Evolutionary conservation across 2,797 vertebrate genomes (phyloP), one percentile per base, ranked within the genome.

Genomic region (Buceros bicornis): DNA sequence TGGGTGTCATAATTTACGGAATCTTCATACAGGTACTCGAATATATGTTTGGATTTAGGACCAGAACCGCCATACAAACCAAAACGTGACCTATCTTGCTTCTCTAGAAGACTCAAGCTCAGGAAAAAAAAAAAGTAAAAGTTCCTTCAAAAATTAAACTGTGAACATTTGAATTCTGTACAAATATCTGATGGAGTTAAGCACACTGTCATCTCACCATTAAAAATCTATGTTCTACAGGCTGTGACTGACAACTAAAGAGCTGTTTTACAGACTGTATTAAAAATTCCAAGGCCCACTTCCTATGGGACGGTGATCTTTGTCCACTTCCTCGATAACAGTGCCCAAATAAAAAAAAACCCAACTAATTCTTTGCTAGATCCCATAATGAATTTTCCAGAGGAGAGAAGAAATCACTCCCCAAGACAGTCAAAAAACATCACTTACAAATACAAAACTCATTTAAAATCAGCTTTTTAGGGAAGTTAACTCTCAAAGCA

Each of bases 401-500:
- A 65, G 47, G n/a, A 89, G 10, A 87, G 43, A 80, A 90, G 53
- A 83, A 40, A 83, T 83, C 82, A 86, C 45, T 45, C 65, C 40
- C 22, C 54, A 88, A 58, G 77, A 86, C 66, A 81, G 72, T 81
- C 88, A 83, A 83, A 6, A 90, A 76, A 21, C 18, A 71, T 35
- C 47, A 74, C 37, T 84, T 92, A 83, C 21, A 90, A 86, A 95
- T 28, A 88, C 11, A 88, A 74, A 89, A 67, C 20, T 88, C 24
- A 81, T 57, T 88, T 74, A 67, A 87, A 88, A 87, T 89, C 94
- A 92, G 71, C 87, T 91, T 97, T 96, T 97, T 97, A 98, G 93
- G 95, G 97, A 97, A 92, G 91, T 95, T 97, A 98, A 71, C 29
- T 92, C 94, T 98, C 95, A 97, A 98, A 81, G 85, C 42, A 94